These are phyloP conservation scores for Pelobates fuscus DNA, from an alignment of 2,113 vertebrate genomes.

Conservation along the genomic window DNA sequence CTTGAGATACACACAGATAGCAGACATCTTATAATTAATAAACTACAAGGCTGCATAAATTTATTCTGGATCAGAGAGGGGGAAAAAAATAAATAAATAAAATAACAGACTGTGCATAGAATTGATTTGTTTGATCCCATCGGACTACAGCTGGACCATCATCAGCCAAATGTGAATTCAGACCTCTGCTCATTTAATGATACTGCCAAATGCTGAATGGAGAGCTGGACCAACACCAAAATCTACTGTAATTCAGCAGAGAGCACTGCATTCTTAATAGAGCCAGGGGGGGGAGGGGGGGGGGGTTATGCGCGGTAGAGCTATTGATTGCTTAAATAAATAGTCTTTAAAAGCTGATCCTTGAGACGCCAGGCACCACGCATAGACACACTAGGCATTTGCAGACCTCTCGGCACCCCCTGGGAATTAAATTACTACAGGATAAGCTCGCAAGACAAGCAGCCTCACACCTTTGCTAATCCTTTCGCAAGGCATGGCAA, in stretches of 20 bases:
- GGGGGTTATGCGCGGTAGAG: constrained; percentile 54
- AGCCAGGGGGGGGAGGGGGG: constrained; percentile 18
- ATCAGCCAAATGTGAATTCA: constrained; percentile 1
- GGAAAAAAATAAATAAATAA: background rate
- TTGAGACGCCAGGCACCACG: background rate
- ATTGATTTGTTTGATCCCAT: background rate
- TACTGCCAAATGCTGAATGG: constrained; percentile 45
- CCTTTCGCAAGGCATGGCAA: too few relatives aligned
- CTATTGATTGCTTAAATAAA: constrained; percentile 51
- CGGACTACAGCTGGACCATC: background rate
- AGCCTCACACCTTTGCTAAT: too few relatives aligned
- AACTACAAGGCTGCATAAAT: background rate
- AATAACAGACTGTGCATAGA: background rate
- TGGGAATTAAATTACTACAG: too few relatives aligned
- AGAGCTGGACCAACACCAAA: constrained; percentile 38
- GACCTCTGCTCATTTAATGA: constrained; percentile 6
- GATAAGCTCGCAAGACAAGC: too few relatives aligned
- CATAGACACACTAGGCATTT: background rate
- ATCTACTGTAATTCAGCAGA: constrained; percentile 50
- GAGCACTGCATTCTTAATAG: background rate
- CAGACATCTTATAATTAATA: background rate
- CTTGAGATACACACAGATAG: background rate
- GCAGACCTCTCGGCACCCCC: too few relatives aligned
- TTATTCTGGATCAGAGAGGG: background rate
- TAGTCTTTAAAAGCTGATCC: background rate